Percentiles rank a stretch among this genome's conserved stretches.
Conservation (phyloP, 2,113 vertebrate genomes). For the Lophochroa leadbeateri region DNA sequence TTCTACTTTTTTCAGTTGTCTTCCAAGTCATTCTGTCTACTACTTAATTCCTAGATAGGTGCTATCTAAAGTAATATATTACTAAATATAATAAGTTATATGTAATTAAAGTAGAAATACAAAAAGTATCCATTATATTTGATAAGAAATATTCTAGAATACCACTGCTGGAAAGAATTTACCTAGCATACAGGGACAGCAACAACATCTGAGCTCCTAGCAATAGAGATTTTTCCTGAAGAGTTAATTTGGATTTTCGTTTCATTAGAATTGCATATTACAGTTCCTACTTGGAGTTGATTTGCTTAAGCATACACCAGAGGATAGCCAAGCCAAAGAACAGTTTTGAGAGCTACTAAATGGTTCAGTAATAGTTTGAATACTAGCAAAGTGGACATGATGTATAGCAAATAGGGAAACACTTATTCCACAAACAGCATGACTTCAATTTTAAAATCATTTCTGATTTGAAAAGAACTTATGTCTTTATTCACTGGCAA, state of each 20-base stretch:
- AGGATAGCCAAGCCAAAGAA: conserved; percentile 9
- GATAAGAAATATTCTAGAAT: neutral
- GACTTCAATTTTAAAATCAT: neutral
- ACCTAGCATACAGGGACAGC: neutral
- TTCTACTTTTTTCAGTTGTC: neutral
- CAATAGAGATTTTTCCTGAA: neutral
- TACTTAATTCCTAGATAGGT: neutral
- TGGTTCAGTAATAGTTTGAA: neutral
- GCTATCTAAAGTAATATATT: neutral
- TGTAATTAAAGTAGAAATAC: neutral
- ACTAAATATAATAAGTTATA: neutral
- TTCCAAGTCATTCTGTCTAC: neutral
- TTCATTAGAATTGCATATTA: neutral
- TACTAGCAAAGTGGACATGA: neutral
- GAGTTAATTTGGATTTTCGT: neutral
- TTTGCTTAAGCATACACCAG: neutral
- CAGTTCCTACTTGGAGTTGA: neutral
- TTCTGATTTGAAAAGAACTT: neutral
- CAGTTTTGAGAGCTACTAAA: neutral
- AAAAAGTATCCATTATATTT: neutral
- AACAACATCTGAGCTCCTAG: neutral
- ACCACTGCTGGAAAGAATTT: neutral
- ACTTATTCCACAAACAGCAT: neutral
- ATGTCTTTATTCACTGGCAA: neutral
- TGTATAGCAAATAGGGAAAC: neutral